Conservation (phyloP, 2,888 invertebrate species). For the Apotomis betuletana region DNA sequence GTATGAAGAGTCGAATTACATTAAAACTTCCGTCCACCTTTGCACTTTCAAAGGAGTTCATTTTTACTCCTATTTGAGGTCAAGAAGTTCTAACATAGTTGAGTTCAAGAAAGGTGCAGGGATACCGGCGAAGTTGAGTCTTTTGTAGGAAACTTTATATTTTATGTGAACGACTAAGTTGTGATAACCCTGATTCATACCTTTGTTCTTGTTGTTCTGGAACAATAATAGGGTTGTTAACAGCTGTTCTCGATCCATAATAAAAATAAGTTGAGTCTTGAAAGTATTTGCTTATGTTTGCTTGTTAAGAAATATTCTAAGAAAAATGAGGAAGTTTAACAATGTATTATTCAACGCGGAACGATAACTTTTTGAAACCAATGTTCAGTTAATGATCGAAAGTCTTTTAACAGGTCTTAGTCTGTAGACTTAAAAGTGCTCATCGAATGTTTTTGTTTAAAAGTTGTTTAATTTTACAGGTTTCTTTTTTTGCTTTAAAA, state of each 20-base stretch:
- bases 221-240: constrained; percentile 29
- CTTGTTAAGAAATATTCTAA: not conserved
- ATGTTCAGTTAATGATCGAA: too few species aligned
- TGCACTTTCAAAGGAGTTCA: constrained; percentile 22
- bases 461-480: too few species aligned
- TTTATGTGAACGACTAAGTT: constrained; percentile 26
- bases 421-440: too few species aligned
- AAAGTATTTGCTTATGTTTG: constrained; percentile 7
- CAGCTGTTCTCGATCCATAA: constrained; percentile 22
- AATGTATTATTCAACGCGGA: too few species aligned
- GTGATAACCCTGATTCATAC: constrained; percentile 26
- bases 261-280: constrained; percentile 5
- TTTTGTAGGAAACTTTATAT: constrained; percentile 25
- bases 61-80: constrained; percentile 30
- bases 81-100: constrained; percentile 33
- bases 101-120: constrained; percentile 13
- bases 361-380: too few species aligned
- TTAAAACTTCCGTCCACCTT: constrained; percentile 19
- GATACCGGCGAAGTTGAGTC: constrained; percentile 9
- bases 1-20: not conserved
- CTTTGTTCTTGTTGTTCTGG: constrained; percentile 33
- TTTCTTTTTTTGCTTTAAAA: too few species aligned
- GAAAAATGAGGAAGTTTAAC: constrained; percentile 2
- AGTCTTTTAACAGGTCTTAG: too few species aligned
- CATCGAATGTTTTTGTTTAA: too few species aligned